Evolutionary conservation across 2,888 invertebrate genomes (phyloP).

Genomic region (Drosophila kanekoi): DNA sequence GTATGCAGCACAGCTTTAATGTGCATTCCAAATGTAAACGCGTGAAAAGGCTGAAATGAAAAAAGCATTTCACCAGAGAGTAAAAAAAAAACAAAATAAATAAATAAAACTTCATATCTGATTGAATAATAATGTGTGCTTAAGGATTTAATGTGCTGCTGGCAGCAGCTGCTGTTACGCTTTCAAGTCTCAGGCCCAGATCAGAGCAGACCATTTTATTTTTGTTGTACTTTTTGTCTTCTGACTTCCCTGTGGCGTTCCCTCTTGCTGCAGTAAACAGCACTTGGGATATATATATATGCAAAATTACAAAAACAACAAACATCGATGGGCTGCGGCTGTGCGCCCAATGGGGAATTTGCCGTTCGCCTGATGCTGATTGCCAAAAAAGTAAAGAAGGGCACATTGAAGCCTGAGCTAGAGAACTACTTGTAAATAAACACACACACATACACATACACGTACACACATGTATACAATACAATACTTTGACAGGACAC

Average conservation of each 20-base stretch:
- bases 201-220: not conserved
- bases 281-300: constrained; percentile 32
- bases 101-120: constrained; percentile 76
- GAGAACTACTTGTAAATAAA: constrained; percentile 38
- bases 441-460: constrained; percentile 8
- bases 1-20: constrained; percentile 7
- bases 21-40: constrained; percentile 20
- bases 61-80: constrained; percentile 3
- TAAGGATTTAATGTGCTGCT: constrained; percentile 76
- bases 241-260: constrained; percentile 21
- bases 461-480: not conserved
- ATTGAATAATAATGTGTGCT: constrained; percentile 82
- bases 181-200: constrained; percentile 3
- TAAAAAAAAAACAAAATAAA: constrained; percentile 24
- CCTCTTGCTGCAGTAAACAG: constrained; percentile 36
- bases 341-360: constrained; percentile 64
- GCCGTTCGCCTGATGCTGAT: constrained; percentile 67
- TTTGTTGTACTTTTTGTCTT: constrained; percentile 40
- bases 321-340: constrained; percentile 30
- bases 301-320: constrained; percentile 57
- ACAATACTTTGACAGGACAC: constrained; percentile 48
- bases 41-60: constrained; percentile 21
- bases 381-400: constrained; percentile 59
- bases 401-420: constrained; percentile 18
- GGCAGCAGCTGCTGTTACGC: constrained; percentile 51